These are phyloP conservation scores for Dinomys branickii DNA, from an alignment of 2,113 vertebrate species.

Conservation along the genomic window DNA sequence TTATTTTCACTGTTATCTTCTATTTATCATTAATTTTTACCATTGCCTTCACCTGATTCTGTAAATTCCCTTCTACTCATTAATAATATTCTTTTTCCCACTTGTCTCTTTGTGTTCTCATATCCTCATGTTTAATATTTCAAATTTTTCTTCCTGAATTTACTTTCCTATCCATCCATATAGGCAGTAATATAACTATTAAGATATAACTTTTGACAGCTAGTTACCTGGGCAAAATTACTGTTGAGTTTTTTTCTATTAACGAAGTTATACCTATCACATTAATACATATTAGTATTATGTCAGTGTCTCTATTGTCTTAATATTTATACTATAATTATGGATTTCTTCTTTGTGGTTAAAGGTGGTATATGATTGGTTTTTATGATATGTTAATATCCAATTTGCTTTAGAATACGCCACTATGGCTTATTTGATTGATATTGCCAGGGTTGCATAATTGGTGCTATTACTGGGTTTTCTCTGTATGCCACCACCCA, in stretches of 20 bases:
- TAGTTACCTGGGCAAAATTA: neutral
- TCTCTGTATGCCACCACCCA: neutral
- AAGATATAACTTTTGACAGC: neutral
- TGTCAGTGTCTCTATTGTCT: neutral
- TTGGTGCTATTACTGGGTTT: neutral
- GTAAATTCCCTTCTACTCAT: neutral
- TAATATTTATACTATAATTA: neutral
- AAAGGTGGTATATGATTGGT: neutral
- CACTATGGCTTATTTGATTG: neutral
- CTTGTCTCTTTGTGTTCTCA: neutral
- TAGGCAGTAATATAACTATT: neutral
- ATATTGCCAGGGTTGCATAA: neutral
- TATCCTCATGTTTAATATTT: neutral
- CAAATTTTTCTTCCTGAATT: neutral
- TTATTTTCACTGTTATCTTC: neutral
- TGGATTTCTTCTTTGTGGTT: neutral
- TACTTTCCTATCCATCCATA: neutral
- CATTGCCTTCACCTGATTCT: neutral
- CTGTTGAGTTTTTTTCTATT: neutral
- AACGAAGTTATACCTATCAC: neutral
- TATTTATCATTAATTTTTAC: neutral
- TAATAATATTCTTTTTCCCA: neutral
- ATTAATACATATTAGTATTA: neutral
- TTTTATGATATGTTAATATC: neutral
- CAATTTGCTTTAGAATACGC: neutral